phyloP scores from a whole-genome alignment of 2,888 invertebrate species.

The Volucella zonaria region DNA sequence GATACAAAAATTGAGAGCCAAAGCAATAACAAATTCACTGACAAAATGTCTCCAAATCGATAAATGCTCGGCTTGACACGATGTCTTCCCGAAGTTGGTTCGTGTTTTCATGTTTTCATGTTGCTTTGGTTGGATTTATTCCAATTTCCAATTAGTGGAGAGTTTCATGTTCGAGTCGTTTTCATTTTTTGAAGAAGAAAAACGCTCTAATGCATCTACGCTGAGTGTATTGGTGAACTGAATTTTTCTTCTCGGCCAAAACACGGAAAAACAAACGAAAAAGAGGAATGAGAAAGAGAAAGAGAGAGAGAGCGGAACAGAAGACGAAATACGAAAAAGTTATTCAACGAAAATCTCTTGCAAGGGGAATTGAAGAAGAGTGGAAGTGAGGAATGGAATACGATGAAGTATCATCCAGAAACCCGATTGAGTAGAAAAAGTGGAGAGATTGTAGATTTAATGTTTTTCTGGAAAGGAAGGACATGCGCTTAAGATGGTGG shows the following conservation, averaged over 20 bases:
- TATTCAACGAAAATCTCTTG: neutral
- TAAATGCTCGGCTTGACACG: conserved; percentile 49
- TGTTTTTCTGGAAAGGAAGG: conserved; percentile 32
- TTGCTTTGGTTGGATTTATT: conserved; percentile 27
- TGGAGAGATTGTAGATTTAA: conserved; percentile 33
- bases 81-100: conserved; percentile 29
- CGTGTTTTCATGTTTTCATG: neutral
- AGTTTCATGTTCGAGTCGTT: neutral
- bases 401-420: neutral
- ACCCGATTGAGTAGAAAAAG: conserved; percentile 13
- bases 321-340: neutral
- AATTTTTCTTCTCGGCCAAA: conserved; percentile 11
- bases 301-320: conserved; percentile 40
- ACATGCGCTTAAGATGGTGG: conserved; percentile 47
- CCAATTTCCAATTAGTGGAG: conserved; percentile 50
- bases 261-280: neutral
- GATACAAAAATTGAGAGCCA: conserved; percentile 24
- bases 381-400: neutral
- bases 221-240: conserved; percentile 10
- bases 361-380: conserved; percentile 4
- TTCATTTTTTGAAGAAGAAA: conserved; percentile 6
- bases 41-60: conserved; percentile 63
- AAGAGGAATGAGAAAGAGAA: conserved; percentile 18
- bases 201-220: neutral
- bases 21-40: conserved; percentile 39